Evolutionary conservation across 2,797 vertebrate genomes (phyloP).

Genomic region (Tragopan temminckii): DNA sequence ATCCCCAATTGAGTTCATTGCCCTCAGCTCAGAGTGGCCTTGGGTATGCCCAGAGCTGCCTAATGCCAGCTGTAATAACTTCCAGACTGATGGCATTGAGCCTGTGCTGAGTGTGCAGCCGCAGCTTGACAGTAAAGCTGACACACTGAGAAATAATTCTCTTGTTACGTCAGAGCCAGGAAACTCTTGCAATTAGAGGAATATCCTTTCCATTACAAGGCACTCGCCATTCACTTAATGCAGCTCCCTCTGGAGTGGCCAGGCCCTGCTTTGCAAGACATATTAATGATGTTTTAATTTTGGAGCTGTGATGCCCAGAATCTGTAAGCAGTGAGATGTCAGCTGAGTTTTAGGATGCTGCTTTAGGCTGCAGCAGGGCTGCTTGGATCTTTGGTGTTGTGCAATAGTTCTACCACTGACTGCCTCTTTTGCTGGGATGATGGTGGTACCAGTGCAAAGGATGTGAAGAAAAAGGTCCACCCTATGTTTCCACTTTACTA

Average conservation of each 20-base stretch:
- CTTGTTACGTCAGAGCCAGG: slow-evolving; percentile 59
- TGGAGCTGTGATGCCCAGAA: not conserved
- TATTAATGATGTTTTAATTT: not conserved
- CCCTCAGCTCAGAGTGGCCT: not conserved
- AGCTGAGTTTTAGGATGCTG: not conserved
- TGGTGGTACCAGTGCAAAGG: fast-evolving
- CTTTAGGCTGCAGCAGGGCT: not conserved
- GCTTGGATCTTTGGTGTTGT: not conserved
- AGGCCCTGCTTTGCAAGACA: fast-evolving
- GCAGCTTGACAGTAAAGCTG: slow-evolving; percentile 61
- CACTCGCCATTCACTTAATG: not conserved
- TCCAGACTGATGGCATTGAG: not conserved
- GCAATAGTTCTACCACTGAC: not conserved
- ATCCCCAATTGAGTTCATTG: not conserved
- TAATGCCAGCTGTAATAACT: not conserved
- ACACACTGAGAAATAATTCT: slow-evolving; percentile 22
- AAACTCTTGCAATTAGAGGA: slow-evolving; percentile 36
- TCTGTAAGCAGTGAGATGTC: not conserved
- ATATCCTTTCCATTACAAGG: slow-evolving; percentile 16
- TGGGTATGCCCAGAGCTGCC: not conserved
- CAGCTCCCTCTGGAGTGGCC: fast-evolving
- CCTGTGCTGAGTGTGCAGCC: not conserved
- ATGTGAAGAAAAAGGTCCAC: not conserved
- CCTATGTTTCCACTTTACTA: not conserved
- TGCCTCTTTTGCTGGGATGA: not conserved